Base-by-base conservation (phyloP, 2,113 vertebrate genomes). In the Hoplias malabaricus region DNA sequence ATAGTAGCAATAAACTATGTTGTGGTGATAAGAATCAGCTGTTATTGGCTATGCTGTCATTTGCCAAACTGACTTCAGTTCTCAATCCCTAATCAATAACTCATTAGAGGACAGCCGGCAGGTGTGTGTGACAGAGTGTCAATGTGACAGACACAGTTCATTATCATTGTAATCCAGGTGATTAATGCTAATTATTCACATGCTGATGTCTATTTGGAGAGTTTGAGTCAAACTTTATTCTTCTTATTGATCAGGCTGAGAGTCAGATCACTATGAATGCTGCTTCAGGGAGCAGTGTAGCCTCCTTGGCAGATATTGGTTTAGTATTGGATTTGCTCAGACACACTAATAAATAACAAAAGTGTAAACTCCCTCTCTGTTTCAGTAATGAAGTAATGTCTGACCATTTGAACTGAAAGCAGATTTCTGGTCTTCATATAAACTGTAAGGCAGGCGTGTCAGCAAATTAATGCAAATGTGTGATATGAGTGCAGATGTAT, bases 51-150 rank as follows among this genome's bases (percentile, higher is more conserved):
- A 21, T 6, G 16, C 33, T 9, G 16, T 63, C 59, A 36, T 63
- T 63, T 63, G 27, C 25, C 11, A 29, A 79, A 48, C 33, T 14
- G 19, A 21, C 59, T 67, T 72, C 23, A 76, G 23, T 19, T 4
- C 46, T 38, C 72, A 36, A 4, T 75, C n/a, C 31, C 53, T 75
- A 73, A 80, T 88, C 83, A 83, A 79, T 90, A 80, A 71, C 82
- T 85, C 78, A 86, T 84, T 77, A 75, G 56, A 54, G 73, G 76
- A 80, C 69, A 19, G 53, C 53, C 57, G 4, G 54, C 25, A 73
- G 21, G 50, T 63, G 36, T 68, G 36, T 68, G 54, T 23, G 38
- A 34, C 38, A 33, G 19, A 29, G 40, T 61, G 53, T 71, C 27
- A 71, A 42, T 59, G 56, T 14, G 42, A 62, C 16, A 13, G 14